A percentile compares a stretch with the other conserved stretches of the same genome.
Conservation (phyloP, 2,113 vertebrate genomes). For the Planiliza haematocheilus region DNA sequence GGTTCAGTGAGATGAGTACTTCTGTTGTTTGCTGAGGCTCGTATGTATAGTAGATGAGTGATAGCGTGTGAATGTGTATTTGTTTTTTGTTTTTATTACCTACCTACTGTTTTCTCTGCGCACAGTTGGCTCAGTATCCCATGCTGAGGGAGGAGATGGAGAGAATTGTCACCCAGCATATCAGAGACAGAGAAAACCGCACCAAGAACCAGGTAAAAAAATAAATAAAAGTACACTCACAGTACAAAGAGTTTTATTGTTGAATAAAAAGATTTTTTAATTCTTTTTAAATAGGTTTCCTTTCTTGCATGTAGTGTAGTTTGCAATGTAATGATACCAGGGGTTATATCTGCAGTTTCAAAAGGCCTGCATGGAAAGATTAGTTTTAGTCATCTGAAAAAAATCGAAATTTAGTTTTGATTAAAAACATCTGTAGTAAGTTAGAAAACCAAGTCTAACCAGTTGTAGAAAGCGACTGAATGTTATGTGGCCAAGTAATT, state of each 20-base stretch:
- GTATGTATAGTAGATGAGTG: conserved; percentile 21
- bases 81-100: conserved; percentile 51
- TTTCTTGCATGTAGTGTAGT: not conserved
- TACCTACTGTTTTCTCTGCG: conserved; percentile 73
- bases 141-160: conserved; percentile 98
- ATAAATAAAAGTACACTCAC: not conserved
- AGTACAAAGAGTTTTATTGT: too few relatives aligned
- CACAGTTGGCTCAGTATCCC: conserved; percentile 97
- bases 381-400: too few relatives aligned
- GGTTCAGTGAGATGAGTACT: conserved; percentile 48
- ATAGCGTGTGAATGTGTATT: conserved; percentile 11
- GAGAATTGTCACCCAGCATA: conserved; percentile 96
- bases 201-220: conserved; percentile 92
- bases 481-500: too few relatives aligned
- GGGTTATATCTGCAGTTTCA: too few relatives aligned
- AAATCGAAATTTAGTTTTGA: too few relatives aligned
- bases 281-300: not conserved
- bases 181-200: conserved; percentile 94
- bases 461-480: too few relatives aligned
- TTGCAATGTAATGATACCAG: not conserved
- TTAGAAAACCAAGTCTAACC: too few relatives aligned
- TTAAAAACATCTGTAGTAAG: too few relatives aligned
- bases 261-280: too few relatives aligned
- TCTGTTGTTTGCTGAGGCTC: conserved; percentile 16
- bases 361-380: too few relatives aligned